Conservation (phyloP, 2,888 invertebrate genomes). For the Rambutsinella grinnellia region DNA sequence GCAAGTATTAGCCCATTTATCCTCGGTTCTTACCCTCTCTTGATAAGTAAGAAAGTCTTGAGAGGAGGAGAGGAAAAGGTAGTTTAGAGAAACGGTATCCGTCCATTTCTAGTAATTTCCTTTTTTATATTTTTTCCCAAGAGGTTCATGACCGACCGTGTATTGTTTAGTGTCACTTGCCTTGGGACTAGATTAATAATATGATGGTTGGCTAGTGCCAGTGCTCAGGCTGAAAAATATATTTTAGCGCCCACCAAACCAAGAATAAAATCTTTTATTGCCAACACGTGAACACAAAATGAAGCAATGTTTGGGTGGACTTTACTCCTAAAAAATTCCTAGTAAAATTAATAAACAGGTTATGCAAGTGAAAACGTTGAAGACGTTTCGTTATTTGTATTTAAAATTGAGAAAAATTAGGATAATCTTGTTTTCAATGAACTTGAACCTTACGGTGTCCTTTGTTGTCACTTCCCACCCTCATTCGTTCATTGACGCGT, state of each 20-base stretch:
- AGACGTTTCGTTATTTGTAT: background rate
- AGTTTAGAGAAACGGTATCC: slow-evolving; percentile 55
- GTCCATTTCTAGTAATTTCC: slow-evolving; percentile 55
- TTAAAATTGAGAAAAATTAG: background rate
- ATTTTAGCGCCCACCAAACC: background rate
- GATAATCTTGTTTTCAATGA: slow-evolving; percentile 32
- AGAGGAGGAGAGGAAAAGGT: slow-evolving; percentile 46
- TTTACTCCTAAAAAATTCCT: too few relatives aligned
- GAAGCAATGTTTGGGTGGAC: too few relatives aligned
- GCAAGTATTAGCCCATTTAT: slow-evolving; percentile 36
- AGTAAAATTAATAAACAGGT: slow-evolving; percentile 17
- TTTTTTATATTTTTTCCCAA: slow-evolving; percentile 56
- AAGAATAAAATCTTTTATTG: too few relatives aligned
- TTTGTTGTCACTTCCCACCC: background rate
- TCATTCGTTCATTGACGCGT: background rate
- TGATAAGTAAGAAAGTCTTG: background rate
- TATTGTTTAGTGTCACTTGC: slow-evolving; percentile 16
- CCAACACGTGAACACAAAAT: too few relatives aligned
- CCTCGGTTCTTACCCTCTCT: background rate
- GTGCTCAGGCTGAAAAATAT: background rate
- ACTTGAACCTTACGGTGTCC: slow-evolving; percentile 42
- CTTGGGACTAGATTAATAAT: background rate
- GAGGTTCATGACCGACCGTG: slow-evolving; percentile 56
- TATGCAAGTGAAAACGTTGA: slow-evolving; percentile 23
- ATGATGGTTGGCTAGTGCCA: background rate